Percentiles rank a stretch among this genome's conserved stretches.
Evolutionary conservation across 2,797 vertebrate genomes (phyloP).

Genomic region (Podarcis lilfordi): DNA sequence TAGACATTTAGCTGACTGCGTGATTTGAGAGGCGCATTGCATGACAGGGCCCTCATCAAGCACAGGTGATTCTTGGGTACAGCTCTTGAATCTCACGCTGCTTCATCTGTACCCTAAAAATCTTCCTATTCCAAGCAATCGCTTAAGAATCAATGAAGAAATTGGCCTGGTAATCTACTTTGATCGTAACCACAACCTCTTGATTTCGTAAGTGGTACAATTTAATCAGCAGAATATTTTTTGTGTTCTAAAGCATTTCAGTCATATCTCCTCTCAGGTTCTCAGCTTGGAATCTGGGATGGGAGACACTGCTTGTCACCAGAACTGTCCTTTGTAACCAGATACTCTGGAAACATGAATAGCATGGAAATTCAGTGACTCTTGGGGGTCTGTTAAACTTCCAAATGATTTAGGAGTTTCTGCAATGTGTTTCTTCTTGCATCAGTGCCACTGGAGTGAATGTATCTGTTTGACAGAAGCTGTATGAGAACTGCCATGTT

Average conservation of each 20-base stretch:
- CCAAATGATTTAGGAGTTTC: background rate
- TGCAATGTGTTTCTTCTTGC: background rate
- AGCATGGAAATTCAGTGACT: background rate
- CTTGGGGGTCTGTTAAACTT: background rate
- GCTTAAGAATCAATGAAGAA: conserved; percentile 43
- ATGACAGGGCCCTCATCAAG: background rate
- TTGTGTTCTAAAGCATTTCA: background rate
- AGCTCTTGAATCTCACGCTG: background rate
- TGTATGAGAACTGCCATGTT: background rate
- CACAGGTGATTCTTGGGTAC: background rate
- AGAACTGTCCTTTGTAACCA: background rate
- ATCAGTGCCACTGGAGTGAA: background rate
- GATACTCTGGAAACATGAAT: background rate
- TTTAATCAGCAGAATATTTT: conserved; percentile 21
- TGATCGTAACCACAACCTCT: conserved; percentile 1
- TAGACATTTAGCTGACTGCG: background rate
- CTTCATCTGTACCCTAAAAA: background rate
- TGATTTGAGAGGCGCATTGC: background rate
- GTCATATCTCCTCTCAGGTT: background rate
- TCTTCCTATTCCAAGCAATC: conserved; percentile 30
- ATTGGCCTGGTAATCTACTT: conserved; percentile 14
- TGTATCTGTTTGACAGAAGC: background rate
- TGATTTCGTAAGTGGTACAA: background rate
- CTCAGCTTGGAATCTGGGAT: background rate
- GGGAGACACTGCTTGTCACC: background rate